A percentile compares a stretch with the other conserved stretches of the same genome.
Conservation (phyloP, 2,797 vertebrate genomes). For the Dendrocincla tyrannina region DNA sequence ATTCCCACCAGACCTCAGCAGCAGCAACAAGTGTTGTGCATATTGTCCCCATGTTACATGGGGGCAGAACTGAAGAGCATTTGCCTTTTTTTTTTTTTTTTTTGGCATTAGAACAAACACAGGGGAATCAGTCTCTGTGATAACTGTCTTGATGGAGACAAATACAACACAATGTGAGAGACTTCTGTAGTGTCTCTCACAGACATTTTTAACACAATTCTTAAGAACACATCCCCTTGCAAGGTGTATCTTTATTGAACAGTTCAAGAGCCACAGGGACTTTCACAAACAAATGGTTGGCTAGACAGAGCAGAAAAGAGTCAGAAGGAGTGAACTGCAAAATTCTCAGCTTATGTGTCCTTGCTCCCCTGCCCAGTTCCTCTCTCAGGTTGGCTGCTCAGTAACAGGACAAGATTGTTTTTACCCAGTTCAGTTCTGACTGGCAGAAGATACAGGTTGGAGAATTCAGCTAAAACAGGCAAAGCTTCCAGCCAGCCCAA, state of each 20-base stretch:
- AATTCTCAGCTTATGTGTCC: constrained; percentile 31
- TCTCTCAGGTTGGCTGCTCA: not conserved
- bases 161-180: no score
- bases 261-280: not conserved
- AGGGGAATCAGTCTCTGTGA: not conserved
- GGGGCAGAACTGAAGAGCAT: not conserved
- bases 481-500: constrained; percentile 46
- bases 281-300: not conserved
- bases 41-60: not conserved
- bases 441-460: not conserved
- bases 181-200: not conserved
- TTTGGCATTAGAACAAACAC: not conserved
- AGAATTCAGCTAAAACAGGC: not conserved
- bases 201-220: not conserved
- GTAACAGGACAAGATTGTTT: not conserved
- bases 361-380: constrained; percentile 43
- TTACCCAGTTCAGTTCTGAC: constrained; percentile 30
- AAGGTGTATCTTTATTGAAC: not conserved
- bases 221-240: not conserved
- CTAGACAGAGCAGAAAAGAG: not conserved
- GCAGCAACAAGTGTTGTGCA: not conserved
- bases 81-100: not conserved
- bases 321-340: not conserved
- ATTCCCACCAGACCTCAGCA: not conserved
- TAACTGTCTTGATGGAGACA: not conserved